Percentiles rank a stretch among this genome's conserved stretches.
phyloP scores from a whole-genome alignment of 1,140 invertebrate species.

The Tetragonula clypearis region DNA sequence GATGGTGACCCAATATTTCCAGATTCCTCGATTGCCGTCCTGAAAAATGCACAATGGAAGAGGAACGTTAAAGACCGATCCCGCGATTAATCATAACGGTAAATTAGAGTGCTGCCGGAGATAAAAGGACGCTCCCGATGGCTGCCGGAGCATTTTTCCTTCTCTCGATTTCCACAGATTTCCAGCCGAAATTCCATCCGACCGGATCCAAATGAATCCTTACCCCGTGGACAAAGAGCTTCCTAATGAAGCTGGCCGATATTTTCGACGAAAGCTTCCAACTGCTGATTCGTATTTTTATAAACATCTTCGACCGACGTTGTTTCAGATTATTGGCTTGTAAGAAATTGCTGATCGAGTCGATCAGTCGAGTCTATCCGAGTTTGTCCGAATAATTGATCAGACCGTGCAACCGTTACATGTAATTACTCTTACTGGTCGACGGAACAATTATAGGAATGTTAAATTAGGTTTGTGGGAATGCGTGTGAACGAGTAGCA shows the following conservation, averaged over 20 bases:
- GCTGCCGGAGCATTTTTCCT: neutral
- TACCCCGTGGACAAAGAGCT: slow-evolving; percentile 8
- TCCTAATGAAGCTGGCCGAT: slow-evolving; percentile 25
- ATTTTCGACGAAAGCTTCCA: slow-evolving; percentile 20
- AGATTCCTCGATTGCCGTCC: slow-evolving; percentile 74
- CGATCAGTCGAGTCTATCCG: neutral
- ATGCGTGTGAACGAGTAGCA: neutral
- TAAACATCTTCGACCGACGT: neutral
- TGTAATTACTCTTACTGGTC: neutral
- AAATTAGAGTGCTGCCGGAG: slow-evolving; percentile 18
- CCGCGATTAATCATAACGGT: slow-evolving; percentile 40
- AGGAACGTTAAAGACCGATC: slow-evolving; percentile 6
- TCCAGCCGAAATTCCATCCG: neutral
- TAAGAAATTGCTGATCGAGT: neutral
- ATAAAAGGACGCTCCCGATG: slow-evolving; percentile 22
- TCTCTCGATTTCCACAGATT: neutral
- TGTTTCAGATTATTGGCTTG: neutral
- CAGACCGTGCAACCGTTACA: neutral
- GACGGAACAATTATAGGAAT: neutral
- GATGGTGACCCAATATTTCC: slow-evolving; percentile 72
- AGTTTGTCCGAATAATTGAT: neutral
- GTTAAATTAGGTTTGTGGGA: neutral
- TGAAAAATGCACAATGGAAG: slow-evolving; percentile 46
- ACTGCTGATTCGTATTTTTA: neutral
- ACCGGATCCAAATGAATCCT: slow-evolving; percentile 31